Evolutionary conservation across 2,797 vertebrate species (phyloP).

Genomic region (Dipus sagitta): DNA sequence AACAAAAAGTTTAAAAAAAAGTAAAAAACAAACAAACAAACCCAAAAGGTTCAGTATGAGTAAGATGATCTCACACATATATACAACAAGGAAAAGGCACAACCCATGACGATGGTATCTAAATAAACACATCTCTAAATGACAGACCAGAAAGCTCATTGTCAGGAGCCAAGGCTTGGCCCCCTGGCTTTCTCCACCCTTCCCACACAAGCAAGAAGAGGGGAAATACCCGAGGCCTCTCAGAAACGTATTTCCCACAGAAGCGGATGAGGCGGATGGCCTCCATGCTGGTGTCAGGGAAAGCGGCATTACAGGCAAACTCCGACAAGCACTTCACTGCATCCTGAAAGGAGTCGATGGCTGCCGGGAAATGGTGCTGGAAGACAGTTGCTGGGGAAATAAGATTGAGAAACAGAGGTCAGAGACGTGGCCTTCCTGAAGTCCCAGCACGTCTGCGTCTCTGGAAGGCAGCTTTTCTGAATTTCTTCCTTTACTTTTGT

Average conservation of each 20-base stretch:
- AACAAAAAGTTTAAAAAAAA: too few relatives aligned
- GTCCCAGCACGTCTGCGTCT: neutral
- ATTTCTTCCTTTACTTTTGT: neutral
- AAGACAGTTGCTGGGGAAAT: constrained; percentile 93
- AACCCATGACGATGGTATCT: neutral
- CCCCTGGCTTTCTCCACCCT: neutral
- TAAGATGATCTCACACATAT: neutral
- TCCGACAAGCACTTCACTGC: constrained; percentile 97
- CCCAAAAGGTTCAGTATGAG: too few relatives aligned
- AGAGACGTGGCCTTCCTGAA: neutral
- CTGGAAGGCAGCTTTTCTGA: neutral
- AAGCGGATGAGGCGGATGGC: constrained; percentile 96
- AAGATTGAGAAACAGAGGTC: constrained; percentile 15
- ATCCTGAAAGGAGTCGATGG: constrained; percentile 98
- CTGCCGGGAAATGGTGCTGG: constrained; percentile 94
- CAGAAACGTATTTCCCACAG: constrained; percentile 96
- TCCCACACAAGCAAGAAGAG: neutral
- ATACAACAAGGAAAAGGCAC: neutral
- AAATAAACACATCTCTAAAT: neutral
- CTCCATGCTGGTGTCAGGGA: constrained; percentile 98
- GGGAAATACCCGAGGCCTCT: constrained; percentile 93
- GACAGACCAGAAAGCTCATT: neutral
- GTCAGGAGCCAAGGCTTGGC: neutral
- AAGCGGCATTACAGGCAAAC: constrained; percentile 96
- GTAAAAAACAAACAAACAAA: neutral